Evolutionary conservation across 2,113 vertebrate species (phyloP), one percentile per base, ranked within the genome.

Genomic region (Antennarius striatus): DNA sequence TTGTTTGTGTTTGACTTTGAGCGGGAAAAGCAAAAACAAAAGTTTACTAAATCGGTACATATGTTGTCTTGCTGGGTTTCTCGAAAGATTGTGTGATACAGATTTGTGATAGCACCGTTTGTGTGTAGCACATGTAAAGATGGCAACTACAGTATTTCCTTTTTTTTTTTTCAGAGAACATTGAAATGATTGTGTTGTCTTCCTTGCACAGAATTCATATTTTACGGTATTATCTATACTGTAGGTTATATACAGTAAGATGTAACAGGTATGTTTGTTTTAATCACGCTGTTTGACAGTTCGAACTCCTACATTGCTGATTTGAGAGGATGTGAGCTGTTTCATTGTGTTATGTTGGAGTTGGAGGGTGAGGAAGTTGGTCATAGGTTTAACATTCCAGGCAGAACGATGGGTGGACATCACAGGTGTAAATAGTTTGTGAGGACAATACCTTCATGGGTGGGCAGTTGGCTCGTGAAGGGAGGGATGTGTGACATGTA

Each of bases 121-220:
- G 78, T 87, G 79, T 90, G 85, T 70, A 86, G 85, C 88, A 86
- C 81, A 75, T 83, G 77, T 81, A 77, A 84, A 82, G 87, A 71
- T 73, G 81, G 73, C 83, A 84, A 84, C 79, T 77, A 86, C 83
- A 85, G 72, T 81, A 84, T 83, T 87, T 88, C 80, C 80, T 73
- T 72, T 56, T 68, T 15, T 47, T 47, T 78, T 81, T 82, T 56
- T 84, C 81, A 86, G 82, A 79, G 71, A 84, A 88, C 82, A 77
- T 87, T 79, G 71, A 77, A 84, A 83, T 83, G 77, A 88, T 90
- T 80, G 84, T 88, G 78, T 89, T 72, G 88, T 87, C 82, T 87
- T 90, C 76, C 86, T 89, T 87, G 89, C 90, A 90, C 89, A 91
- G 88, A 89, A 85, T 71, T 71, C 61, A 73, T 56, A 64, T 86